Evolutionary conservation across 1,140 invertebrate species (phyloP), one percentile per base, ranked within the genome.

Genomic region (Drosophila sucinea): DNA sequence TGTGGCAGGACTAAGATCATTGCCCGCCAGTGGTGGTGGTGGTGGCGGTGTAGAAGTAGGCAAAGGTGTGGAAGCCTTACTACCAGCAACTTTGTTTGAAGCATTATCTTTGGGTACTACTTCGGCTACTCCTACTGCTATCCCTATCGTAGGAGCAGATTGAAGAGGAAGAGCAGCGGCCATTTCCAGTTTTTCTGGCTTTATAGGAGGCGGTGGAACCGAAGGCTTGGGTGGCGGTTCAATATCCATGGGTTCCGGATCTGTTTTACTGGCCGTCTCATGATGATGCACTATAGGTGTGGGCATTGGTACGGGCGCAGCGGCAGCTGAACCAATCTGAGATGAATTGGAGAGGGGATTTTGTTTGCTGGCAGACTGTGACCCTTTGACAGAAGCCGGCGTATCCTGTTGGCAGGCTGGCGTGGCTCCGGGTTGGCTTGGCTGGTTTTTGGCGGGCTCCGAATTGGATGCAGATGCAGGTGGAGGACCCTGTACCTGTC

Each of bases 201-300:
- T 87, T 0, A 86, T 65, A 1, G 81, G 74, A 57, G 85, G 84
- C 17, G 83, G 70, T 4, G 90, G 86, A 27, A 82, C 86, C 41
- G 90, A 85, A 4, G 86, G 83, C 66, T 92, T 92, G 3, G 86
- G 79, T 8, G 89, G 60, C 8, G 90, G 86, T 47, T 92, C 91
- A 70, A 91, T 91, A 23, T 92, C 90, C 91, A 92, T 92, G 25
- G 91, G 91, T 55, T 91, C 90, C 0, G 90, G 90, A 41, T 91
- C 90, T 6, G 87, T 91, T 79, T 91, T 91, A 58, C 84, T 91
- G 11, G 70, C 77, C 29, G 73, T 64, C 33, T 91, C 90, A 51
- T 79, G 79, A n/a, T 79, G 75, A 6, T 81, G 83, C 2, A 57
- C 44, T n/a, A 61, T 30, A 0, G 75, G 60, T 3, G 66, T 54